Evolutionary conservation across 2,113 vertebrate genomes (phyloP).

Genomic region (Ardeotis arabs): DNA sequence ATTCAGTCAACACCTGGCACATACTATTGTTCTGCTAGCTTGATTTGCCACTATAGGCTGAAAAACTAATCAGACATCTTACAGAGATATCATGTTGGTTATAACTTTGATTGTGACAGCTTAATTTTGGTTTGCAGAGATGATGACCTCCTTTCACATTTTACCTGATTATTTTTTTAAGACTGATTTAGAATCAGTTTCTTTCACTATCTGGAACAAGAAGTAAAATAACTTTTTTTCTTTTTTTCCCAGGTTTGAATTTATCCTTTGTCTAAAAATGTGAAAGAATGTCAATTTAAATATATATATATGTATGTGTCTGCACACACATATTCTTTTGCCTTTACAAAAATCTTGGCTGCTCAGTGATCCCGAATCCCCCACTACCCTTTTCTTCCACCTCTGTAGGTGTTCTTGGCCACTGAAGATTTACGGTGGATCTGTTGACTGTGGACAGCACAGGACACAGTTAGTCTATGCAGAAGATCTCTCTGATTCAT

Average conservation of each 20-base stretch:
- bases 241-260: neutral
- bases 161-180: neutral
- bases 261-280: neutral
- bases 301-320: rapidly evolving
- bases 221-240: neutral
- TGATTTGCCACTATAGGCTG: neutral
- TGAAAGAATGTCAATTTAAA: neutral
- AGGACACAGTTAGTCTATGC: neutral
- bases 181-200: neutral
- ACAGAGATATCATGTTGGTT: neutral
- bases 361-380: neutral
- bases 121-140: slow-evolving; percentile 12
- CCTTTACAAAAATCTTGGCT: neutral
- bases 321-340: neutral
- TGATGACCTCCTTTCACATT: neutral
- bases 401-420: neutral
- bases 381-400: neutral
- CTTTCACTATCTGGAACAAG: neutral
- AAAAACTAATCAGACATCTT: neutral
- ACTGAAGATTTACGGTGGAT: neutral
- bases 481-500: neutral
- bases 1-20: neutral
- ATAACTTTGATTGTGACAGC: slow-evolving; percentile 12
- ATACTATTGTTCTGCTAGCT: neutral
- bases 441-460: neutral